Evolutionary conservation across 2,888 invertebrate species (phyloP).

Genomic region (Tipula helvola): DNA sequence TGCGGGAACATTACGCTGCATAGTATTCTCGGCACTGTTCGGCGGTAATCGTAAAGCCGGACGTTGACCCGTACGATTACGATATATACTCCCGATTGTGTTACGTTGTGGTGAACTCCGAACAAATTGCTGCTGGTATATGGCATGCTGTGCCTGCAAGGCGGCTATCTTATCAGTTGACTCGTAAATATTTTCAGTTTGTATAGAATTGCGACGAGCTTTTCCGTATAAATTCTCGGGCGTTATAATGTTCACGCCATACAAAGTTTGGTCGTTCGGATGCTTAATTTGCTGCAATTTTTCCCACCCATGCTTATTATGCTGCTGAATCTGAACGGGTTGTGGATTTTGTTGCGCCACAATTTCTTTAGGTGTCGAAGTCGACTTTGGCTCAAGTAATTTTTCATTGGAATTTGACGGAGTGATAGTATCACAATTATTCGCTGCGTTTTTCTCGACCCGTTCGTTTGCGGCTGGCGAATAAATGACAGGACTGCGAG

Average conservation of each 20-base stretch:
- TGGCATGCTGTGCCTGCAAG: background rate
- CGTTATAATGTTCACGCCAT: background rate
- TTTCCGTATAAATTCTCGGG: slow-evolving; percentile 10
- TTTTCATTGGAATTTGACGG: slow-evolving; percentile 21
- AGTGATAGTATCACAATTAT: slow-evolving; percentile 14
- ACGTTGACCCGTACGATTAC: slow-evolving; percentile 21
- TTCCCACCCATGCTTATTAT: slow-evolving; percentile 28
- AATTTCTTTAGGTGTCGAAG: slow-evolving; percentile 24
- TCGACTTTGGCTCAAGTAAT: slow-evolving; percentile 20
- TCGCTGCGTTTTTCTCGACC: background rate
- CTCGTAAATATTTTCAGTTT: slow-evolving; percentile 20
- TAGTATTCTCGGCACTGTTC: background rate
- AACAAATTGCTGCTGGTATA: slow-evolving; percentile 19
- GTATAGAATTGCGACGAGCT: background rate
- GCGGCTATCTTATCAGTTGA: slow-evolving; percentile 10
- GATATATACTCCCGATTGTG: slow-evolving; percentile 27
- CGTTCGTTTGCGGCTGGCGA: background rate
- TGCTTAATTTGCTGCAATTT: slow-evolving; percentile 31
- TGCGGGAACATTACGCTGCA: slow-evolving; percentile 18
- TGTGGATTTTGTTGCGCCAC: slow-evolving; percentile 6
- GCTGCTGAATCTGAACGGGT: slow-evolving; percentile 14
- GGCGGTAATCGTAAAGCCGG: background rate
- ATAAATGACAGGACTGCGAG: background rate
- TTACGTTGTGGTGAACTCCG: slow-evolving; percentile 30
- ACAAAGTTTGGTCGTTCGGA: slow-evolving; percentile 27